Percentiles rank a stretch among this genome's conserved stretches.
Conservation (phyloP, 2,888 invertebrate species). For the Theodoxus fluviatilis region DNA sequence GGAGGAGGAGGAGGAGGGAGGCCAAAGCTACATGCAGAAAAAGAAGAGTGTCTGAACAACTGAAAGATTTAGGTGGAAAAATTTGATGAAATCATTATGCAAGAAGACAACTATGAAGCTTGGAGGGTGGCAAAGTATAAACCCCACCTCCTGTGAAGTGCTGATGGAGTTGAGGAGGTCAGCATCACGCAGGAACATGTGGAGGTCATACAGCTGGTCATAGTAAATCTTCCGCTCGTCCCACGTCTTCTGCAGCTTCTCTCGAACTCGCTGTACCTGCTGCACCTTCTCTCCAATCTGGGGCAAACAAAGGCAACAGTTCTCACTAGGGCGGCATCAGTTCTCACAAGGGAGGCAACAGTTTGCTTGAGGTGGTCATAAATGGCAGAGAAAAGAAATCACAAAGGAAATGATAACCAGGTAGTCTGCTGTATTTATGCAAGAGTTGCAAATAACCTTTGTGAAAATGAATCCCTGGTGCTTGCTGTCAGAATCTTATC, state of each 20-base stretch:
- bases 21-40: no score
- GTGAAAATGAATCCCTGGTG: no score
- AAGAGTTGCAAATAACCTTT: neutral
- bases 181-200: slow-evolving; percentile 92
- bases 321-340: neutral
- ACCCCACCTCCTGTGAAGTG: slow-evolving; percentile 81
- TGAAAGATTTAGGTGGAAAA: no score
- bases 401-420: neutral
- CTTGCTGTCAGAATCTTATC: no score
- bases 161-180: slow-evolving; percentile 89
- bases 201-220: slow-evolving; percentile 96
- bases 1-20: no score
- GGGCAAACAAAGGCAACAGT: slow-evolving; percentile 21
- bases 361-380: neutral
- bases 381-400: neutral
- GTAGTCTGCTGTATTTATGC: no score
- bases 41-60: no score
- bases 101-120: no score
- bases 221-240: slow-evolving; percentile 97
- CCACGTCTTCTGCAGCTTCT: slow-evolving; percentile 86
- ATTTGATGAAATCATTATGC: no score
- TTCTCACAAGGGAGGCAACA: neutral
- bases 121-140: no score
- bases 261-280: slow-evolving; percentile 79
- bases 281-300: slow-evolving; percentile 63